Evolutionary conservation across 2,113 vertebrate species (phyloP).

Genomic region (Esox niger): DNA sequence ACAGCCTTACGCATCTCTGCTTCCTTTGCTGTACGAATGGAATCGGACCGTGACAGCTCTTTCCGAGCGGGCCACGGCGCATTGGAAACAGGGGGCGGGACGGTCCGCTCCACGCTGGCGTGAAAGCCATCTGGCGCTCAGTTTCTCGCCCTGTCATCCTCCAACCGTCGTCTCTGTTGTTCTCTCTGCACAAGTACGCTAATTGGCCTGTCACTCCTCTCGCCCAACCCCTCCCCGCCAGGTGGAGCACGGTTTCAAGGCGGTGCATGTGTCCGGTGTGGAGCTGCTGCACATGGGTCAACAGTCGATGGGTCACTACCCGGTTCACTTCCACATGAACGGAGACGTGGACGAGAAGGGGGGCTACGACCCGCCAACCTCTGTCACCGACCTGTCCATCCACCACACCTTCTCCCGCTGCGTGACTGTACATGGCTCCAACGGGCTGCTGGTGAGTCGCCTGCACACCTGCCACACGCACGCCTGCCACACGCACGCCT

Average conservation of each 20-base stretch:
- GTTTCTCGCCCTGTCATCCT: neutral
- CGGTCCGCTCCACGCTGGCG: too few species aligned
- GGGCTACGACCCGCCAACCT: slow-evolving; percentile 85
- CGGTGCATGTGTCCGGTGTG: slow-evolving; percentile 84
- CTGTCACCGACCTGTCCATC: slow-evolving; percentile 83
- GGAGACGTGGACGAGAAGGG: slow-evolving; percentile 89
- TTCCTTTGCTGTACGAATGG: too few species aligned
- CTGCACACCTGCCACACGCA: neutral
- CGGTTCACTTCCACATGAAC: slow-evolving; percentile 93
- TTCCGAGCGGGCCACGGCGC: too few species aligned
- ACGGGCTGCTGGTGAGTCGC: slow-evolving; percentile 89
- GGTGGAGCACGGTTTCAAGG: slow-evolving; percentile 84
- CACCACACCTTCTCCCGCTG: slow-evolving; percentile 96
- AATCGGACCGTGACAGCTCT: too few species aligned
- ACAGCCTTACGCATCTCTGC: too few species aligned
- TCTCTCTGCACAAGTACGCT: too few species aligned
- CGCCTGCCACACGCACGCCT: neutral
- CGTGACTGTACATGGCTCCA: slow-evolving; percentile 89
- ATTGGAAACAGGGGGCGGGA: too few species aligned
- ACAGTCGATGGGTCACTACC: slow-evolving; percentile 95
- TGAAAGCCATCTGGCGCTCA: too few species aligned
- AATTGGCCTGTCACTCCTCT: neutral
- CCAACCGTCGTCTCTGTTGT: neutral
- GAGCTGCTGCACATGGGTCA: slow-evolving; percentile 94
- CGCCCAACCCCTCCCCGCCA: slow-evolving; percentile 48